A percentile compares a stretch with the other conserved stretches of the same genome.
These are phyloP conservation scores for Procambarus virginalis DNA, from an alignment of 1,140 invertebrate genomes.

Conservation along the genomic window DNA sequence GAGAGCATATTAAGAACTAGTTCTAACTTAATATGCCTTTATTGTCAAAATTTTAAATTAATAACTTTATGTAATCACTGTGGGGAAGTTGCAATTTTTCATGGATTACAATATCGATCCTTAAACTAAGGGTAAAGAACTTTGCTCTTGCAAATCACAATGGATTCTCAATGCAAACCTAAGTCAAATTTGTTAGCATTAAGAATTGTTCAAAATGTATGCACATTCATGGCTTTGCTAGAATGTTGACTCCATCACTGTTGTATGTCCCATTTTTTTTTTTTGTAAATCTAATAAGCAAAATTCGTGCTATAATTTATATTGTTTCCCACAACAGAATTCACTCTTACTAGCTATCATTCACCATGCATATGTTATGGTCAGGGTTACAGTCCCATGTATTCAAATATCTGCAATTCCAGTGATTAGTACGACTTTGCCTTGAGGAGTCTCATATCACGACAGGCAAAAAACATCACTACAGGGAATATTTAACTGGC, in stretches of 20 bases:
- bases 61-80: not conserved
- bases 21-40: not conserved
- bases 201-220: too few relatives aligned
- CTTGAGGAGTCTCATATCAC: not conserved
- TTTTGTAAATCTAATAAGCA: too few relatives aligned
- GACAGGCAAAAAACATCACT: not conserved
- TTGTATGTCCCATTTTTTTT: too few relatives aligned
- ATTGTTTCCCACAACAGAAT: not conserved
- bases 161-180: too few relatives aligned
- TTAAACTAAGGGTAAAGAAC: too few relatives aligned
- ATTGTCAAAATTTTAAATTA: not conserved
- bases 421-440: not conserved
- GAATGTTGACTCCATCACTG: too few relatives aligned
- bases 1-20: too few relatives aligned
- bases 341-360: not conserved
- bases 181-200: too few relatives aligned
- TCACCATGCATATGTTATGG: not conserved
- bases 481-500: not conserved
- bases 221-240: too few relatives aligned
- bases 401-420: not conserved
- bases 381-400: not conserved
- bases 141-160: too few relatives aligned
- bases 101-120: not conserved
- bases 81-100: not conserved
- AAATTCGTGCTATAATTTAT: not conserved